Conservation (phyloP, 2,888 invertebrate genomes). For the Apamea monoglypha region DNA sequence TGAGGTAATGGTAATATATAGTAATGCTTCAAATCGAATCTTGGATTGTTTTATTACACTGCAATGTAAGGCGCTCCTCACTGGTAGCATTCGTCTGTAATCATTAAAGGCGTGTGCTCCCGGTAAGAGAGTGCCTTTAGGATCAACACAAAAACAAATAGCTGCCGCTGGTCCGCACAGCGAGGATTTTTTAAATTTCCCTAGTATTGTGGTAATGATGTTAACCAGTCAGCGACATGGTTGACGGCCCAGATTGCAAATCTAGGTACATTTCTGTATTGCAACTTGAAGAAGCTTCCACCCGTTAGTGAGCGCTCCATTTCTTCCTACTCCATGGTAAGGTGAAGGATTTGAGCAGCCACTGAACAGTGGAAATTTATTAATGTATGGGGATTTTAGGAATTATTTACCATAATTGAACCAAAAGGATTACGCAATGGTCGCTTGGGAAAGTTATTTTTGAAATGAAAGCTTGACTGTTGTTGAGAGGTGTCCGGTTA, state of each 20-base stretch:
- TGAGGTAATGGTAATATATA: neutral
- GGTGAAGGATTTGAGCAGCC: neutral
- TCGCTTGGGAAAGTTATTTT: neutral
- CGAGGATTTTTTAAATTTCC: neutral
- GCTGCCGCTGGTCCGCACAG: neutral
- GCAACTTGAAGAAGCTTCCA: neutral
- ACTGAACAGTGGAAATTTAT: conserved; percentile 28
- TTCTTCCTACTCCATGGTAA: conserved; percentile 6
- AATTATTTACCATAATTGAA: conserved; percentile 15
- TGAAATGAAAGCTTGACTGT: conserved; percentile 2
- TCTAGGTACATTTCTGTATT: neutral
- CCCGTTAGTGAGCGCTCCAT: neutral
- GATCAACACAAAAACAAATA: neutral
- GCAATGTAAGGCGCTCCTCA: too few relatives aligned
- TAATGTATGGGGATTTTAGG: neutral
- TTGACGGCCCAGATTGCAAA: neutral
- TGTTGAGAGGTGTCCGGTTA: neutral
- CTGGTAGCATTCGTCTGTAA: too few relatives aligned
- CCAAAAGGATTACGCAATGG: conserved; percentile 1
- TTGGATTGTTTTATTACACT: neutral
- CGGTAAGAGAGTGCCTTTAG: too few relatives aligned
- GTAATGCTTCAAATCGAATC: neutral
- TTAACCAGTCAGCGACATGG: neutral
- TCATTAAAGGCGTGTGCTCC: too few relatives aligned
- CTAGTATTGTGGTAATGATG: neutral